Evolutionary conservation across 1,140 invertebrate species (phyloP), one percentile per base, ranked within the genome.

Genomic region (Homarus americanus): DNA sequence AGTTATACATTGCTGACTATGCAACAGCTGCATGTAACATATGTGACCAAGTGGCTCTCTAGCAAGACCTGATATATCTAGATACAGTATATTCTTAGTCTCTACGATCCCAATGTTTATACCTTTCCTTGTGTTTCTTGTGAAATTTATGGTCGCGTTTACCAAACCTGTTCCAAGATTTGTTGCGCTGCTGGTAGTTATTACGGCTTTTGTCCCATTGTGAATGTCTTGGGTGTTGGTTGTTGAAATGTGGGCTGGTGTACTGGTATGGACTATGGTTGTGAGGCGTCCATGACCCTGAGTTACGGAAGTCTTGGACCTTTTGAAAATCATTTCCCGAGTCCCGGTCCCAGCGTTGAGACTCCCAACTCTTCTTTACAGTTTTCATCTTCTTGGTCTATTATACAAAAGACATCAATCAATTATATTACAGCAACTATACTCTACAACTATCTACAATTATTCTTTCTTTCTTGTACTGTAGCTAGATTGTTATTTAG

Each of bases 71-170:
- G 17, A 28, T 24, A 44, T 78, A 28, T 49, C 40, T 49, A 79
- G 15, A 36, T 32, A 41, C 24, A 28, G n/a, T n/a, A n/a, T n/a
- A n/a, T n/a, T 79, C 28, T 40, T 83, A 83, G 38, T 83, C 82
- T 40, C 63, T 63, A 12, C 82, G 58, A 40, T 83, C 82, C 82
- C 82, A 83, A n/a, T 66, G 82, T 38, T 66, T 83, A 69, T 83
- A 83, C 82, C 49, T 69, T 63, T 83, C 82, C 58, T 83, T 83
- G 58, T 69, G 82, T 66, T 83, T 83, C 82, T 83, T 69, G 58
- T 83, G 82, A 40, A 83, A 83, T n/a, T 83, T 83, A 24, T 66
- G 82, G 38, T 83, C 82, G 69, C 82, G 15, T 15, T 69, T 83
- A 24, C 63, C 53, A 40, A 83, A 83, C 38, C 49, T 83, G n/a